A percentile compares a stretch with the other conserved stretches of the same genome.
These are phyloP conservation scores for Physeter macrocephalus DNA, from an alignment of 2,113 vertebrate species.

Conservation along the genomic window DNA sequence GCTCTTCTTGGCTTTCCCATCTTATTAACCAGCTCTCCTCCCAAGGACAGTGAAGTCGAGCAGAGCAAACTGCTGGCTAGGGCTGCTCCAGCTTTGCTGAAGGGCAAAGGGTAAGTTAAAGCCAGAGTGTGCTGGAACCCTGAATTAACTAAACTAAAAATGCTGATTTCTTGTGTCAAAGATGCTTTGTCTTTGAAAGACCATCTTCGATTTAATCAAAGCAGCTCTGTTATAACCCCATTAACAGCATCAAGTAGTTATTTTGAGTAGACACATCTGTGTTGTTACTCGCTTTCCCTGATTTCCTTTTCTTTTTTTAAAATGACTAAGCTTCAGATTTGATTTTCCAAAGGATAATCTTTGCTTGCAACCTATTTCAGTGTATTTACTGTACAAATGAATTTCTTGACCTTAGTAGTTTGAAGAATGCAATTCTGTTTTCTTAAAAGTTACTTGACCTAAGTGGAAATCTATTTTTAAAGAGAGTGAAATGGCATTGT, in stretches of 20 bases:
- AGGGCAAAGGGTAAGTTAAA: slow-evolving; percentile 95
- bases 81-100: slow-evolving; percentile 93
- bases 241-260: slow-evolving; percentile 63
- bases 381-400: neutral
- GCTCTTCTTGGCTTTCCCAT: slow-evolving; percentile 84
- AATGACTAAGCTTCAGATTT: slow-evolving; percentile 3
- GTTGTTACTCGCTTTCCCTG: neutral
- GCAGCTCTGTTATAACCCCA: slow-evolving; percentile 51
- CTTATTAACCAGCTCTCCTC: slow-evolving; percentile 89
- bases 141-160: slow-evolving; percentile 79
- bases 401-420: neutral
- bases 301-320: neutral
- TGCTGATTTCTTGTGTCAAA: slow-evolving; percentile 35
- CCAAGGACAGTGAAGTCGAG: slow-evolving; percentile 88
- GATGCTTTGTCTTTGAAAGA: slow-evolving; percentile 28
- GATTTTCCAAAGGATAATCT: slow-evolving; percentile 50
- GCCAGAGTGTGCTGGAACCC: slow-evolving; percentile 67
- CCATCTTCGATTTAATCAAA: slow-evolving; percentile 30
- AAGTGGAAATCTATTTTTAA: neutral
- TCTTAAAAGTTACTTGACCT: neutral
- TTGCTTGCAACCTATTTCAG: slow-evolving; percentile 17
- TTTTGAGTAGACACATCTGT: slow-evolving; percentile 17
- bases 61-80: slow-evolving; percentile 90
- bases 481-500: slow-evolving; percentile 29
- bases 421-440: slow-evolving; percentile 40